Conservation (phyloP, 2,888 invertebrate genomes). For the Mystacides longicornis region DNA sequence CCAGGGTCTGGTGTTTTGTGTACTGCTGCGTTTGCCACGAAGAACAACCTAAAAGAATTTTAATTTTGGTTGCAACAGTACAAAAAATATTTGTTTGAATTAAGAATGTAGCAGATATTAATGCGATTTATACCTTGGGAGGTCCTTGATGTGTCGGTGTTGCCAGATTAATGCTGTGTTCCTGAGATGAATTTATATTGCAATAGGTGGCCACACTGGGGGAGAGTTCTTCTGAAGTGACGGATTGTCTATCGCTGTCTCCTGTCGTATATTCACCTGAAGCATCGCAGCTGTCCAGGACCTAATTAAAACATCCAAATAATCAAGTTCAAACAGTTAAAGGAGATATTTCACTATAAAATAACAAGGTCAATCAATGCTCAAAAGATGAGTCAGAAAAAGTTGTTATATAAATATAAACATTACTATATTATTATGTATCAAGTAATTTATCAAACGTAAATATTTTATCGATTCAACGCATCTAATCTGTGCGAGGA, state of each 20-base stretch:
- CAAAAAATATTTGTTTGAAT: not conserved
- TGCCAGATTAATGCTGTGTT: conserved; percentile 42
- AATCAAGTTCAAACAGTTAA: not conserved
- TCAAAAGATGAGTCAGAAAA: too few relatives aligned
- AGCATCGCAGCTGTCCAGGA: conserved; percentile 76
- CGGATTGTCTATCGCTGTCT: conserved; percentile 61
- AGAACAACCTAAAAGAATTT: conserved; percentile 50
- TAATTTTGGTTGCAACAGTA: too few relatives aligned
- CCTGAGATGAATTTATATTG: conserved; percentile 36
- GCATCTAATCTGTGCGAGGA: too few relatives aligned
- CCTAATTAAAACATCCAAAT: conserved; percentile 34
- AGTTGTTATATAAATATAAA: too few relatives aligned
- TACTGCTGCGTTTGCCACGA: conserved; percentile 52
- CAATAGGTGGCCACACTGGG: conserved; percentile 64
- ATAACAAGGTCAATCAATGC: too few relatives aligned
- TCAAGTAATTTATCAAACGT: too few relatives aligned
- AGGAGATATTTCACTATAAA: not conserved
- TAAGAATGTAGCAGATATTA: not conserved
- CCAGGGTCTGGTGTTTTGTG: conserved; percentile 66
- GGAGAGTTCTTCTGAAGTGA: conserved; percentile 71
- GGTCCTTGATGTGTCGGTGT: conserved; percentile 49
- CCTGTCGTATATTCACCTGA: conserved; percentile 81
- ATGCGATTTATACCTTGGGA: conserved; percentile 42
- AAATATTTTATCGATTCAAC: too few relatives aligned
- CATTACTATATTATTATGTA: not conserved